Evolutionary conservation across 1,140 invertebrate species (phyloP), one percentile per base, ranked within the genome.

Genomic region (Drosophila tani): DNA sequence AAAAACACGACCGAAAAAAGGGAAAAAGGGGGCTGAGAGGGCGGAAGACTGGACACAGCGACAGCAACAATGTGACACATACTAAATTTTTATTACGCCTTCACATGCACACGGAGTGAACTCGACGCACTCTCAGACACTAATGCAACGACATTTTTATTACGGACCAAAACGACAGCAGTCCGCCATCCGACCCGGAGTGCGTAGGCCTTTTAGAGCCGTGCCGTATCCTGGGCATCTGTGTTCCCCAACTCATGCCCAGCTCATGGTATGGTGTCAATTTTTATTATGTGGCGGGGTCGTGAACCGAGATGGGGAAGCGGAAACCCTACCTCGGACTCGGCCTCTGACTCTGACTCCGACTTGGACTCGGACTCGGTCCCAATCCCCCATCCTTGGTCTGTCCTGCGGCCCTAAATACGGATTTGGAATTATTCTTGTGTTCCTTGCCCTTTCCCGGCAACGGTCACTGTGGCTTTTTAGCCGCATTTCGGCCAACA

Each of bases 61-160:
- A 63, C 49, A 55, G 64, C 65, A 79, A 90, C 81, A 85, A 90
- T 85, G 84, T 88, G 85, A 90, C 85, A 88, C 85, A 88, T 90
- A 88, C 66, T 88, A 90, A 82, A 88, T 81, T 90, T 88, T 90
- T 88, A 88, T 90, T 88, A 88, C 74, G 51, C 73, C 49, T 66
- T 46, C 62, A 50, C 50, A 40, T 45, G 19, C 59, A 47, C 58
- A 66, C 75, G 40, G 5, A 46, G 14, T 49, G 62, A 56, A 49
- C 69, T 58, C 29, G 46, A 67, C 64, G 64, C 75, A 69, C 64
- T 77, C 38, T 59, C 46, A 50, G 76, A 47, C 70, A 76, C 84
- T 87, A 90, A 88, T 88, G 85, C 84, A 88, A 81, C 82, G 84
- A 90, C 84, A 88, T 81, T 87, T 87, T 87, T 87, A 87, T 87